Base-by-base conservation (phyloP, 2,113 vertebrate genomes). In the Boleophthalmus pectinirostris region DNA sequence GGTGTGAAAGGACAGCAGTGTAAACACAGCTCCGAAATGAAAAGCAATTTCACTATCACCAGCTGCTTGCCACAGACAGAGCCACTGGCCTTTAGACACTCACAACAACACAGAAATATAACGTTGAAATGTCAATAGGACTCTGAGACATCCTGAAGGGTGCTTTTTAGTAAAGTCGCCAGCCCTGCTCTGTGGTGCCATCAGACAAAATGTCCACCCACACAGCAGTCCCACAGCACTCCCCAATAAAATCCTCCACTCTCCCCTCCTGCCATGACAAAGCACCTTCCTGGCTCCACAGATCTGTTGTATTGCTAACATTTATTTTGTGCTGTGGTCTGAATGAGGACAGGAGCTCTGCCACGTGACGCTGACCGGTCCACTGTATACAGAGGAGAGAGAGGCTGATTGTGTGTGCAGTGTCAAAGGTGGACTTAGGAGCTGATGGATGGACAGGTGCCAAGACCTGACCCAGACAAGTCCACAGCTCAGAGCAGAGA, bases 391-490 rank as follows among this genome's bases (percentile, higher is more conserved):
- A 67, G 71, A 79, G 24, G 23, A 66, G 35, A 65, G 49, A 66
- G 68, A 38, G 18, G 33, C 20, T 23, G 84, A 78, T 66, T 78
- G 70, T 24, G 72, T 73, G 72, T 67, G 54, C 61, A 25, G 60
- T 24, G 25, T 78, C 79, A 64, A 60, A 67, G 70, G 54, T 70
- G 77, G 74, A 70, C 73, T 85, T 56, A 73, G 70, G 49, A 64
- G 71, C 73, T 88, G 84, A 88, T 74, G 73, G 88, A 89, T 89
- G 83, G 87, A 89, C 82, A 84, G 89, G 75, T 85, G 82, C 85
- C 88, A 85, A 25, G 79, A 72, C 66, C 61, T 46, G 74, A 74
- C 78, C 57, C 58, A 69, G 84, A 82, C 51, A 57, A 88, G 81
- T 84, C 83, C 83, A 75, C 74, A 82, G 83, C 82, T 82, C 73